A percentile compares a stretch with the other conserved stretches of the same genome.
Conservation (phyloP, 2,113 vertebrate species). For the Solea senegalensis region DNA sequence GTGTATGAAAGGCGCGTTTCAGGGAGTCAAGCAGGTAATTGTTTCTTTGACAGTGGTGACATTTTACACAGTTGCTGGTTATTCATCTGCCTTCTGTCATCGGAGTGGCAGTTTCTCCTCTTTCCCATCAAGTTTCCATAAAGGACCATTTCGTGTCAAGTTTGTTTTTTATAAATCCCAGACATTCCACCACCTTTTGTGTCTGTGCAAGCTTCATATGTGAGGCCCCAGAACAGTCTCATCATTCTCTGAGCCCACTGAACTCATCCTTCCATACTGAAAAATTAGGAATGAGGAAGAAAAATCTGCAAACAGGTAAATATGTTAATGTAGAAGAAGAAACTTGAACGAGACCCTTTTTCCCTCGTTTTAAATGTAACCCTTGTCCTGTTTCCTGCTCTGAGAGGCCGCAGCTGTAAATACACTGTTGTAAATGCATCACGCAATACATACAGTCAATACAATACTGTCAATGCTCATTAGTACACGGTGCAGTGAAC, state of each 20-base stretch:
- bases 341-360: conserved; percentile 20
- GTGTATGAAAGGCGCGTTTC: too few species aligned
- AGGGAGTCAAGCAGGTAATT: too few species aligned
- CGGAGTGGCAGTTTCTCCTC: too few species aligned
- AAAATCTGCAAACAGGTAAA: background rate
- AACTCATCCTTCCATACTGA: conserved; percentile 18
- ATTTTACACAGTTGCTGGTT: too few species aligned
- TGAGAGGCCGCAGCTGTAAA: conserved; percentile 21
- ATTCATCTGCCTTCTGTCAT: too few species aligned
- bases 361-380: conserved; percentile 16
- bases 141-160: too few species aligned
- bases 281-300: conserved; percentile 13
- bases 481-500: conserved; percentile 27
- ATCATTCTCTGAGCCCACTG: conserved; percentile 17
- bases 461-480: conserved; percentile 26
- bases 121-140: too few species aligned
- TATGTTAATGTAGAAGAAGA: background rate
- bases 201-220: too few species aligned
- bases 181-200: too few species aligned
- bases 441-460: background rate
- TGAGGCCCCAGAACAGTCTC: too few species aligned
- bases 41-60: too few species aligned
- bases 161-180: too few species aligned
- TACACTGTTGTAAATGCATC: conserved; percentile 23
- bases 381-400: conserved; percentile 15